Evolutionary conservation across 2,888 invertebrate species (phyloP), one percentile per base, ranked within the genome.

Genomic region (Germaria angustata): DNA sequence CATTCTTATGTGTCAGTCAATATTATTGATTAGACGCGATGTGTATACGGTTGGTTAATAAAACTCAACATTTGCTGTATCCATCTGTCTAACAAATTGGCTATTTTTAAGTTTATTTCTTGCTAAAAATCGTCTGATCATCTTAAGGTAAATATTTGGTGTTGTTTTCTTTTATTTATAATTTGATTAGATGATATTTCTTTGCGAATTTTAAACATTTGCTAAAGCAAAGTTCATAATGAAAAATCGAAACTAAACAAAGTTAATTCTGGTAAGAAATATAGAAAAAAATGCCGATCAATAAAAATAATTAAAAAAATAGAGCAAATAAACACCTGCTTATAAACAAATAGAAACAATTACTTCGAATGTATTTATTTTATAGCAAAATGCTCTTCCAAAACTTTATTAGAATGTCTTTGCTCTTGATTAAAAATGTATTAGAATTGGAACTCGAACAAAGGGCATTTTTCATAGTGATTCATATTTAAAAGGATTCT

Each of bases 21-120:
- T 75, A 80, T 51, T 81, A 81, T 81, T 76, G 76, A 81, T 81
- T 81, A 59, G 61, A 34, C 9, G 24, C 78, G 22, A 78, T 79
- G 79, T 79, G 79, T 79, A 72, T 72, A 66, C 79, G 79, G 66
- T 80, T 80, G 79, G 66, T 80, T 80, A 66, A 80, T 80, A 80
- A 73, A 80, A 79, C 22, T 66, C 39, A 72, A 57, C 53, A 69
- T 53, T 53, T 32, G 17, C 32, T 44, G 15, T 17, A 46, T 65
- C 7, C 34, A 57, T 49, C 8, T n/a, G n/a, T 34, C 28, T 49
- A 36, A 22, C 4, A 36, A 49, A 36, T 46, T 24, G 20, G 11
- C 11, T 34, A 39, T 13, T 61, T 61, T 2, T 22, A 17, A 13
- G 2, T 39, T 49, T n/a, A 2, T n/a, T 24, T 3, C 71, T 57